Evolutionary conservation across 2,797 vertebrate species (phyloP), one percentile per base, ranked within the genome.

Genomic region (Limosa lapponica): DNA sequence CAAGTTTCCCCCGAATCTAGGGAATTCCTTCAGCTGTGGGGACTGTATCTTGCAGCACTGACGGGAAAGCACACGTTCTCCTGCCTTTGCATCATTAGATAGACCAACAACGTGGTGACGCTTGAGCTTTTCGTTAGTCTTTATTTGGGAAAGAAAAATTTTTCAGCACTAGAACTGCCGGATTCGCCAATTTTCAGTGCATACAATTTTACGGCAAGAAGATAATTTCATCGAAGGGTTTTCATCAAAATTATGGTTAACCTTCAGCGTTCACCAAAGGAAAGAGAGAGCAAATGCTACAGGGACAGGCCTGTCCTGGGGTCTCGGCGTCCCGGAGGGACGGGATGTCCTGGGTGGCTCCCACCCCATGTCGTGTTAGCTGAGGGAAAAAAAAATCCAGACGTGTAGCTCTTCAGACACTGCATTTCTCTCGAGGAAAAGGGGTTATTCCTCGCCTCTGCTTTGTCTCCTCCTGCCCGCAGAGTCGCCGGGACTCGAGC

Each of bases 181-280:
- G 24, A 24, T 34, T 70, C 44, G 34, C 13, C 20, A 10, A 0
- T 67, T 83, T 84, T 66, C 64, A 39, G 14, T 41, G n/a, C 44
- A 59, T 19, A 11, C 3, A 22, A 14, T 44, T 85, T 49, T 48
- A 59, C 28, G n/a, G 43, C 3, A 32, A 46, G 20, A 83, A 71
- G n/a, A 27, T 17, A 8, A 66, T 73, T 62, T 69, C 10, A 24
- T 20, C 1, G 1, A 48, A 34, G 22, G 5, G 15, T 51, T 89
- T 44, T 16, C 7, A 12, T 11, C 23, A 34, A 41, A 72, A 58
- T 67, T 17, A 27, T 1, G 9, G 18, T 34, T 19, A 23, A 24
- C 6, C 3, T 32, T 16, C 69, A 18, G 49, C 0, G 3, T 3
- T 39, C 39, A 27, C 39, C 48, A 6, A 46, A 2, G 1, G 28